A percentile compares a stretch with the other conserved stretches of the same genome.
These are phyloP conservation scores for Gobionotothen gibberifrons DNA, from an alignment of 2,797 vertebrate genomes.

Conservation along the genomic window DNA sequence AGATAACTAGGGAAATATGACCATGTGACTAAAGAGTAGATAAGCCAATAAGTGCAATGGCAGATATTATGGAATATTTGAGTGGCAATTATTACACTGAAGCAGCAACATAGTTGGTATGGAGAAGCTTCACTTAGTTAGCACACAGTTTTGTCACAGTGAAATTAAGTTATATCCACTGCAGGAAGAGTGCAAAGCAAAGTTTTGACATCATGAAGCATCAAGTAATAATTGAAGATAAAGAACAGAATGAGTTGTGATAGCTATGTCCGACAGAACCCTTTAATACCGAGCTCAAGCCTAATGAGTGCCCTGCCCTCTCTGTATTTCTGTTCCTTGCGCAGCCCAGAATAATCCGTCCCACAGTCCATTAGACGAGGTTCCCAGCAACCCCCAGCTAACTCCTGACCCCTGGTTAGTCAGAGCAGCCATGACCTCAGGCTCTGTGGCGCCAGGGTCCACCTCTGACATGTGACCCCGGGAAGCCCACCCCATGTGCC, in stretches of 20 bases:
- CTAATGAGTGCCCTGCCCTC: not conserved
- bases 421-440: slow-evolving; percentile 63
- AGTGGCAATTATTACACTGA: not conserved
- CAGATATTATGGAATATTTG: not conserved
- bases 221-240: not conserved
- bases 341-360: slow-evolving; percentile 46
- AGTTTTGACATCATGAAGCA: not conserved
- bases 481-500: slow-evolving; percentile 52
- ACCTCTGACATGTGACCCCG: slow-evolving; percentile 67
- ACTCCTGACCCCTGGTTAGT: slow-evolving; percentile 65
- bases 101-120: not conserved
- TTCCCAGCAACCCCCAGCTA: slow-evolving; percentile 54
- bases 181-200: not conserved
- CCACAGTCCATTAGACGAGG: slow-evolving; percentile 34
- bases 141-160: not conserved
- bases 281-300: not conserved
- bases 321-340: slow-evolving; percentile 10
- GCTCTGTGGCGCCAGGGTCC: slow-evolving; percentile 66
- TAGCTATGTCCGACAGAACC: not conserved
- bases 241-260: not conserved
- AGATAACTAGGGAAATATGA: not conserved
- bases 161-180: not conserved
- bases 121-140: not conserved
- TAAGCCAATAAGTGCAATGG: too few species aligned
- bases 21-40: not conserved